A percentile compares a stretch with the other conserved stretches of the same genome.
phyloP scores from a whole-genome alignment of 2,888 invertebrate genomes.

The Yponomeuta evonymella region DNA sequence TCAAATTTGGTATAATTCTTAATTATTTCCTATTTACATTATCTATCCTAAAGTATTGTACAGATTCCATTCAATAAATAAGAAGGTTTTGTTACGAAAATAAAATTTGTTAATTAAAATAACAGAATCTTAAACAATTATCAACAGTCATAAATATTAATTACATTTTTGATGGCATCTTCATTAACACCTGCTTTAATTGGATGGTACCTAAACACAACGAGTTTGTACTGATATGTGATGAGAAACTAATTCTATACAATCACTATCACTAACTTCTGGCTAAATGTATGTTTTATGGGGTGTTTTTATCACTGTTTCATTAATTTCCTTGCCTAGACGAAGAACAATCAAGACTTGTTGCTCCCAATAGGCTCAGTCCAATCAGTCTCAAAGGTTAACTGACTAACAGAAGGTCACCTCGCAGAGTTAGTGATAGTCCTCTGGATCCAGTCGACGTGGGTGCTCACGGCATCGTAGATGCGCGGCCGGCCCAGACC shows the following conservation, averaged over 20 bases:
- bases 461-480: slow-evolving; percentile 88
- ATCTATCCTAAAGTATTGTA: slow-evolving; percentile 10
- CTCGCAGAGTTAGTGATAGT: slow-evolving; percentile 78
- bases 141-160: slow-evolving; percentile 7
- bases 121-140: slow-evolving; percentile 12
- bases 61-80: slow-evolving; percentile 9
- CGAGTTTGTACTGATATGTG: slow-evolving; percentile 5
- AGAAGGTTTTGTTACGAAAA: slow-evolving; percentile 8
- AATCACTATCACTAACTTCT: not conserved
- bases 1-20: slow-evolving; percentile 16
- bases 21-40: slow-evolving; percentile 15
- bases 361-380: slow-evolving; percentile 1
- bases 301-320: not conserved
- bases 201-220: not conserved
- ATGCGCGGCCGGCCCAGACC: slow-evolving; percentile 87
- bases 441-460: slow-evolving; percentile 89
- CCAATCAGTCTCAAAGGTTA: slow-evolving; percentile 17
- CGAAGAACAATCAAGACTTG: too few species aligned
- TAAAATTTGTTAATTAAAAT: slow-evolving; percentile 12
- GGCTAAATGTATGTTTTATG: not conserved
- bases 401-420: slow-evolving; percentile 34
- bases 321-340: not conserved
- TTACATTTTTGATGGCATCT: slow-evolving; percentile 11
- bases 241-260: not conserved
- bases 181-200: not conserved